A percentile compares a stretch with the other conserved stretches of the same genome.
phyloP scores from a whole-genome alignment of 2,888 invertebrate species.

The Rutpela maculata region DNA sequence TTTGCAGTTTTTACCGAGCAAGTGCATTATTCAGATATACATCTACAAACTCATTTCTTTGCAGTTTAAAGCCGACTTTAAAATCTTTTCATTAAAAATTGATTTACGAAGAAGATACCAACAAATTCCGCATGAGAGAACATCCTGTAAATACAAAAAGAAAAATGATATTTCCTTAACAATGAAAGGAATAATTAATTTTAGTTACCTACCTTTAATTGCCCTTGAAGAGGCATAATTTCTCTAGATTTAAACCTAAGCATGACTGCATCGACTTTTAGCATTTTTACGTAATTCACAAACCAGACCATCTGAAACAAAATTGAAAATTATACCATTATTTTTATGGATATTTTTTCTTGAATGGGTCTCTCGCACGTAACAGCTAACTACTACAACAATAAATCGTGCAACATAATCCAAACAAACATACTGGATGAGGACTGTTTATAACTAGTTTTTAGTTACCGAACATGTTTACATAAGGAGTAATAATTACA shows the following conservation, averaged over 20 bases:
- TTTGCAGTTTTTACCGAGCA: no score
- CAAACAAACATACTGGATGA: neutral
- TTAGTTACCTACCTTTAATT: conserved; percentile 22
- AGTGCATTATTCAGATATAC: neutral
- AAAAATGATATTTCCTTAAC: conserved; percentile 12
- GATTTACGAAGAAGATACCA: neutral
- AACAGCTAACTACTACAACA: neutral
- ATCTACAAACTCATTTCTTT: neutral
- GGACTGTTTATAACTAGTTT: neutral
- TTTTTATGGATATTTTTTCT: neutral
- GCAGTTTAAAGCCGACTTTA: neutral
- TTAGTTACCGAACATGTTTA: no score
- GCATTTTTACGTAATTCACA: conserved; percentile 10
- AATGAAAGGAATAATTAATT: conserved; percentile 10
- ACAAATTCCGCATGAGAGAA: conserved; percentile 14
- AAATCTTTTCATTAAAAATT: neutral
- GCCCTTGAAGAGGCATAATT: conserved; percentile 26
- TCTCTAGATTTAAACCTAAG: neutral
- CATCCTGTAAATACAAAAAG: conserved; percentile 3
- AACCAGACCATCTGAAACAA: conserved; percentile 16
- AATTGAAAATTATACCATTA: neutral
- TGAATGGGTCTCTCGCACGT: neutral
- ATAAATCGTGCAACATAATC: neutral
- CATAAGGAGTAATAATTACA: no score
- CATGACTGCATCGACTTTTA: conserved; percentile 19